These are phyloP conservation scores for Ridgeia piscesae DNA, from an alignment of 1,140 invertebrate species.

Conservation along the genomic window DNA sequence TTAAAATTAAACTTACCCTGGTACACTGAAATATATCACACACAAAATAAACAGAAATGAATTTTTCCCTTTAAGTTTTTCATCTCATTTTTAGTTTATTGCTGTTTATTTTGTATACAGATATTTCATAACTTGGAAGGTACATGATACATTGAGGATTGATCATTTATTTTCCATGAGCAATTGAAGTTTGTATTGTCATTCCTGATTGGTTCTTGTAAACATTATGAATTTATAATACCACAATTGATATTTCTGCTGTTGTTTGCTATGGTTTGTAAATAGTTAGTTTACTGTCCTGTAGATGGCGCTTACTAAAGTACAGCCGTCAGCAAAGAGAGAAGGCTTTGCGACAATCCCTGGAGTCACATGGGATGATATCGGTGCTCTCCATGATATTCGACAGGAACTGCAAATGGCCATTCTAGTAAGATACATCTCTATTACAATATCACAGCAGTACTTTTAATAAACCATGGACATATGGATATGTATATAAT, in stretches of 20 bases:
- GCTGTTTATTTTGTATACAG: not conserved
- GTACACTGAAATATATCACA: too few species aligned
- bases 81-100: too few species aligned
- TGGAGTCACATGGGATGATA: conserved; percentile 95
- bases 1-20: too few species aligned
- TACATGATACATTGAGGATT: too few species aligned
- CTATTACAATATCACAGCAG: not conserved
- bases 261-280: not conserved
- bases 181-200: not conserved
- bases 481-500: not conserved
- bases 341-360: conserved; percentile 98
- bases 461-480: not conserved
- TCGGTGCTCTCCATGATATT: conserved; percentile 88
- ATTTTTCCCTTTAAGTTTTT: too few species aligned
- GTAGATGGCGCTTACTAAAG: conserved; percentile 71
- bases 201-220: not conserved
- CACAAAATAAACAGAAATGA: too few species aligned
- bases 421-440: conserved; percentile 78
- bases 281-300: conserved; percentile 34
- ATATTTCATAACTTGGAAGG: too few species aligned
- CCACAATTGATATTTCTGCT: not conserved
- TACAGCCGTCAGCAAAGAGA: conserved; percentile 86
- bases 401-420: conserved; percentile 85
- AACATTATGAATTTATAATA: not conserved
- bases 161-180: not conserved